phyloP scores from a whole-genome alignment of 2,888 invertebrate genomes.

The Flexamia atlantica region DNA sequence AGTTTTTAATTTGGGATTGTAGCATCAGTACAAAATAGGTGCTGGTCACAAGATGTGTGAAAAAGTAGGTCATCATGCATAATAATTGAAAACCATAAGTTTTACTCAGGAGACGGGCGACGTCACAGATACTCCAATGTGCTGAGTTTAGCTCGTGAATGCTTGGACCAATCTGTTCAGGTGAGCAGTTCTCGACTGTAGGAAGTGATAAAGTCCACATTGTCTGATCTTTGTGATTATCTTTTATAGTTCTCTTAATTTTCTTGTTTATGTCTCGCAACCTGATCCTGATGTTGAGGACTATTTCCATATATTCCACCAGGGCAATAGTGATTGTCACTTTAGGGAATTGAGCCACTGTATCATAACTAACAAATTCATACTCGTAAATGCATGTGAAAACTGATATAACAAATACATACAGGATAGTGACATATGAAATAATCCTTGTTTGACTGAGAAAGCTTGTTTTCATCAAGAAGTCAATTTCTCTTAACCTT shows the following conservation, averaged over 20 bases:
- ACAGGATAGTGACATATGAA: neutral
- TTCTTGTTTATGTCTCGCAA: slow-evolving; percentile 20
- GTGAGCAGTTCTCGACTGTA: neutral
- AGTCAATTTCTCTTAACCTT: slow-evolving; percentile 20
- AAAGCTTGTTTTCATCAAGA: neutral
- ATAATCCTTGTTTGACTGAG: neutral
- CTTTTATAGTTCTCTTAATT: neutral
- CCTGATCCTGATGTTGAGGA: neutral
- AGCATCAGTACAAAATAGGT: slow-evolving; percentile 5
- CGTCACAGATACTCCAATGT: slow-evolving; percentile 13
- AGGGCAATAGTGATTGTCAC: neutral
- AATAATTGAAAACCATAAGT: slow-evolving; percentile 5
- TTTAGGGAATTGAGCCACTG: neutral
- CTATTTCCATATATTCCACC: slow-evolving; percentile 13
- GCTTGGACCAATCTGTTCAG: neutral
- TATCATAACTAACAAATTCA: slow-evolving; percentile 2
- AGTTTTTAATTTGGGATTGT: neutral
- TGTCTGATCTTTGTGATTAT: neutral
- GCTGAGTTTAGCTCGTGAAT: neutral
- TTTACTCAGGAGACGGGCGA: neutral
- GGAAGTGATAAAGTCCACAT: neutral
- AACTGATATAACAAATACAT: neutral
- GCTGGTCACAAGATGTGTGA: slow-evolving; percentile 5
- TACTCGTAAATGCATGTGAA: neutral
- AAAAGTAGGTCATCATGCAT: slow-evolving; percentile 4